A percentile compares a stretch with the other conserved stretches of the same genome.
Conservation (phyloP, 2,888 invertebrate genomes). For the Trichogramma dendrolimi region DNA sequence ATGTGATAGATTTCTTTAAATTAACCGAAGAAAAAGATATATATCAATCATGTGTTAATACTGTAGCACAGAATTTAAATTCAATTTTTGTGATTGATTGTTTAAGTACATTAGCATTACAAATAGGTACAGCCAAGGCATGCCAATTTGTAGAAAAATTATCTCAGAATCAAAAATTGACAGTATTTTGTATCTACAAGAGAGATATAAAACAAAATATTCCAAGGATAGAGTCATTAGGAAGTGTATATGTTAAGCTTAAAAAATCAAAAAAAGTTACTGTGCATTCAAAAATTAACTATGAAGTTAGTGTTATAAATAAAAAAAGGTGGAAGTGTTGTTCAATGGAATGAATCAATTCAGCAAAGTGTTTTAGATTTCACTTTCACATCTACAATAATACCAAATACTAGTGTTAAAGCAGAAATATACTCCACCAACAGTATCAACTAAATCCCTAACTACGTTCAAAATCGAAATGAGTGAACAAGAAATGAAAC, state of each 20-base stretch:
- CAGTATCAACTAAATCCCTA: constrained; percentile 31
- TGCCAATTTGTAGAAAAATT: constrained; percentile 41
- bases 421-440: constrained; percentile 8
- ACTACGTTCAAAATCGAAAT: constrained; percentile 46
- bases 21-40: constrained; percentile 31
- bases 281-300: constrained; percentile 16
- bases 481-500: constrained; percentile 44
- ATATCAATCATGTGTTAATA: constrained; percentile 32
- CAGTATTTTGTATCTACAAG: constrained; percentile 44
- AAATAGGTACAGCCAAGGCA: constrained; percentile 38
- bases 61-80: constrained; percentile 29
- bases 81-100: constrained; percentile 43
- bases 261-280: constrained; percentile 28
- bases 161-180: constrained; percentile 32
- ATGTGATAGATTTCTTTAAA: too few species aligned
- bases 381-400: constrained; percentile 35
- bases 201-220: constrained; percentile 39
- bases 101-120: constrained; percentile 40
- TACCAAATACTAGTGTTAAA: constrained; percentile 7
- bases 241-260: constrained; percentile 42
- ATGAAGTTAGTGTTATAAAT: constrained; percentile 32
- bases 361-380: constrained; percentile 38
- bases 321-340: constrained; percentile 41
- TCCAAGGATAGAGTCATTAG: constrained; percentile 43
- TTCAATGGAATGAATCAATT: constrained; percentile 36